Conservation (phyloP, 2,888 invertebrate species). For the Dyspetes luteomarginatus region DNA sequence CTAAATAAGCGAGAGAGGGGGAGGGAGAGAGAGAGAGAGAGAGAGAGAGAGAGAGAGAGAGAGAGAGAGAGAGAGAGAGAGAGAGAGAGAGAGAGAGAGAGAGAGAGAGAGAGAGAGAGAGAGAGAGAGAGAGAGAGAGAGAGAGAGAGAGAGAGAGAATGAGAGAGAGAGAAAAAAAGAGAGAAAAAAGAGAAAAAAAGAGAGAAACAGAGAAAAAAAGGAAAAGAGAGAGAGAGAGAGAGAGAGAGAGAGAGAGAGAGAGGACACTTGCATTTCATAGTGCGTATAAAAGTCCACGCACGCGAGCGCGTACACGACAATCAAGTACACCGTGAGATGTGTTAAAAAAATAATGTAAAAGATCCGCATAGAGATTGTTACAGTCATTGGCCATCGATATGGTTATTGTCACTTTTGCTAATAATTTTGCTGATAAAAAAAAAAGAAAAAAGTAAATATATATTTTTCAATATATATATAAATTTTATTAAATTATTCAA, state of each 20-base stretch:
- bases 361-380: background rate
- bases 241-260: conserved; percentile 10
- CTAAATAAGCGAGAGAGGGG: background rate
- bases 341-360: conserved; percentile 38
- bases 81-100: background rate
- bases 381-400: background rate
- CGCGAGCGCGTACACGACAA: conserved; percentile 62
- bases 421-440: background rate
- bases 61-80: background rate
- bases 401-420: background rate
- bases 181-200: no score
- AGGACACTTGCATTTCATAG: conserved; percentile 75
- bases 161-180: conserved; percentile 13
- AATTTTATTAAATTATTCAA: no score
- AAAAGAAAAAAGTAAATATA: no score
- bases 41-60: conserved; percentile 13
- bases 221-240: no score
- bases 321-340: conserved; percentile 56
- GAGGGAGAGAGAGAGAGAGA: background rate
- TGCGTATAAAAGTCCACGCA: conserved; percentile 69
- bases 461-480: no score
- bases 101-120: background rate
- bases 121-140: background rate
- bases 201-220: conserved; percentile 4
- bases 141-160: background rate